Base-by-base conservation (phyloP, 2,797 vertebrate species). In the Manis pentadactyla region DNA sequence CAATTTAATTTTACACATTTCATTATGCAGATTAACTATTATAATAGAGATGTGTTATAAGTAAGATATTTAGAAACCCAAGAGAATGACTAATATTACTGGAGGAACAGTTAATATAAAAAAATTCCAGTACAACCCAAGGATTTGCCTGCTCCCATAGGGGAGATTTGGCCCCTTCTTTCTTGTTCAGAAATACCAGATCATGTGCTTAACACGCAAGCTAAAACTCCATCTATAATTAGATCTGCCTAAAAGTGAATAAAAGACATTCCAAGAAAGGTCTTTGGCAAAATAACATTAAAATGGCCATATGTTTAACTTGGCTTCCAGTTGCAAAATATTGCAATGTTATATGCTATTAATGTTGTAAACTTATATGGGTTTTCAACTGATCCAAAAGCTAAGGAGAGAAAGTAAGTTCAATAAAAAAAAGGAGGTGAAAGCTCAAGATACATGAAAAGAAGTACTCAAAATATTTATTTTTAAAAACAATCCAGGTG, bases 241-340 rank as follows among this genome's bases (percentile, higher is more conserved):
- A 96, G 94, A 93, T 42, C 95, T 75, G 95, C 97, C 93, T 74
- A 25, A 71, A 66, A 75, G 93, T 66, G 87, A 96, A 92, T 74
- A 95, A 94, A 95, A 97, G 77, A 29, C 96, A 82, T 97, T 93
- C 94, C 92, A 91, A 10, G 51, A 74, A 90, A 92, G 90, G 73
- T 78, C 93, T 95, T 92, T 92, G 74, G 46, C 82, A 90, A 77
- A 95, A 86, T 27, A 78, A 90, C 55, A 46, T 94, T 95, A 89
- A 95, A 92, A 93, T 21, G 46, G 73, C 97, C 97, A 96, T 71
- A 95, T 97, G 97, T 96, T 97, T 78, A 42, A 92, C 95, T 97
- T 98, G 97, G 97, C 97, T 83, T 82, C 77, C 9, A 51, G 81
- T 85, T 82, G 91, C 95, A 92, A 85, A 96, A 96, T 88, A 92